Evolutionary conservation across 2,888 invertebrate species (phyloP), one percentile per base, ranked within the genome.

Genomic region (Trachelus iudaicus): DNA sequence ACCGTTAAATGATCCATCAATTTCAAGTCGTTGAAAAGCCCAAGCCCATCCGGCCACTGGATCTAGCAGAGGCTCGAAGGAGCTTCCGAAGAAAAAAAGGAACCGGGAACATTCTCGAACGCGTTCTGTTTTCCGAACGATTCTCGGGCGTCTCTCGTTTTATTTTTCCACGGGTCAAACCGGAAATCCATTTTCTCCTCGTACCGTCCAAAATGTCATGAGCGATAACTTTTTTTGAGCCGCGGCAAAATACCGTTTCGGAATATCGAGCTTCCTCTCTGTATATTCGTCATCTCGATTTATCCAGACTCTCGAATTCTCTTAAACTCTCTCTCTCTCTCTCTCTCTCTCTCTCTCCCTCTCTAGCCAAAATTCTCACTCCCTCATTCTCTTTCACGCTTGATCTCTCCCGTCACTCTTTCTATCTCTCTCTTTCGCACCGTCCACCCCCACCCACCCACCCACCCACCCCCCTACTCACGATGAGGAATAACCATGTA

Each of bases 111-210:
- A 40, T 40, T 40, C 40, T 15, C 15, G 15, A 40, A 40, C 40
- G 40, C 40, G 89, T 87, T 90, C 90, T 90, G 88, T 91, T 91
- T 91, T 90, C 84, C 89, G 90, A 90, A 90, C 88, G 81, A 79
- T 80, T 79, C 81, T 82, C 81, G 77, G 77, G 81, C 81, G 81
- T 84, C 82, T 81, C 81, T 81, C 84, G 83, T 84, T 85, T 84
- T 89, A 87, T 81, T 86, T 81, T 87, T 30, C 30, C 69, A 69
- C 69, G 40, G 40, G 40, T 15, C 15, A 15, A 40, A 40, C 40
- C 40, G 40, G 40, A 40, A 40, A 40, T 40, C 40, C 40, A 40
- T 40, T 40, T 40, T 40, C 40, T 15, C 84, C 80, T 84, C 81
- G 87, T 85, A 86, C 84, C 85, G 83, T 82, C 84, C 85, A 83